These are phyloP conservation scores for Drosophila pachea DNA, from an alignment of 1,140 invertebrate genomes.

Conservation along the genomic window DNA sequence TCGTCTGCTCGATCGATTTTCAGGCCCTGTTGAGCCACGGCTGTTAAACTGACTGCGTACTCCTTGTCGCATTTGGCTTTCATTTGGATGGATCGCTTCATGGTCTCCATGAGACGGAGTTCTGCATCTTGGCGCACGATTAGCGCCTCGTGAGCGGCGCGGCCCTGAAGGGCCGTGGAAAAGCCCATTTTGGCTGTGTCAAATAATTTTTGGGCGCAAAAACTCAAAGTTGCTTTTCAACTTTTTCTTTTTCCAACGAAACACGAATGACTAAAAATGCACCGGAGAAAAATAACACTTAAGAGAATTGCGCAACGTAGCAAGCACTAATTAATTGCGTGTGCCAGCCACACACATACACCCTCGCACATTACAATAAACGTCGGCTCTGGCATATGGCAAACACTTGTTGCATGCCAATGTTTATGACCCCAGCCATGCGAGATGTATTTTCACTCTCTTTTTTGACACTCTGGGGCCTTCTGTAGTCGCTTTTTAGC, in stretches of 20 bases:
- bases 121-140: constrained; percentile 93
- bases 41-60: constrained; percentile 89
- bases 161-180: constrained; percentile 89
- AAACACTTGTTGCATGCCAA: constrained; percentile 71
- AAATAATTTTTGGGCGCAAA: constrained; percentile 14
- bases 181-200: constrained; percentile 86
- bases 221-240: constrained; percentile 24
- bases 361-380: constrained; percentile 13
- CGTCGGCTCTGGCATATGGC: constrained; percentile 52
- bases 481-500: constrained; percentile 23
- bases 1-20: constrained; percentile 91
- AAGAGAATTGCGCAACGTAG: constrained; percentile 39
- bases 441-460: constrained; percentile 32
- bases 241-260: constrained; percentile 31
- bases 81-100: constrained; percentile 89
- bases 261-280: constrained; percentile 36
- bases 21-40: constrained; percentile 88
- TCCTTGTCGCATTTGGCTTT: constrained; percentile 95
- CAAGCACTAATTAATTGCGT: not conserved
- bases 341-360: constrained; percentile 9
- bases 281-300: constrained; percentile 32
- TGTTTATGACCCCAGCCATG: constrained; percentile 39
- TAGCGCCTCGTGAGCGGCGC: constrained; percentile 90
- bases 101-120: constrained; percentile 91
- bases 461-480: constrained; percentile 32